Evolutionary conservation across 2,797 vertebrate species (phyloP).

Genomic region (Lateolabrax maculatus): DNA sequence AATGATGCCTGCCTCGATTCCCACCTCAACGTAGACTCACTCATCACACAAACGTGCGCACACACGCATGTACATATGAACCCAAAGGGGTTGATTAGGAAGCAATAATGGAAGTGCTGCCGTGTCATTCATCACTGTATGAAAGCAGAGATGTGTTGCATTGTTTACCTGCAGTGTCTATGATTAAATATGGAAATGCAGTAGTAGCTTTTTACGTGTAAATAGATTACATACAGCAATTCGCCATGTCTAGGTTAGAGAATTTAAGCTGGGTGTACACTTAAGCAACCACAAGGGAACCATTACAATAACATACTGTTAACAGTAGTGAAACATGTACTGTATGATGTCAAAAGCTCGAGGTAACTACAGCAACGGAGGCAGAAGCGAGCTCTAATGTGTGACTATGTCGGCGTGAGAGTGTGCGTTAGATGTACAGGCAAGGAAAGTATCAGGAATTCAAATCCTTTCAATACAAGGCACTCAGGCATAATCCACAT

Average conservation of each 20-base stretch:
- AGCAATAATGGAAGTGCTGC: constrained; percentile 65
- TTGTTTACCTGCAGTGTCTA: constrained; percentile 52
- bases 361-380: constrained; percentile 37
- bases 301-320: neutral
- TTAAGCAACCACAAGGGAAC: constrained; percentile 4
- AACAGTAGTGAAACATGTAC: constrained; percentile 1
- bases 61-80: constrained; percentile 25
- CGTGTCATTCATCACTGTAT: constrained; percentile 62
- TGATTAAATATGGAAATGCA: constrained; percentile 65
- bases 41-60: constrained; percentile 16
- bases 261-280: neutral
- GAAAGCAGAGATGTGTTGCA: constrained; percentile 45
- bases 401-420: constrained; percentile 12
- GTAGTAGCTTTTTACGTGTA: constrained; percentile 7
- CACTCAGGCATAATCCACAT: constrained; percentile 61
- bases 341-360: constrained; percentile 26
- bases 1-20: constrained; percentile 69
- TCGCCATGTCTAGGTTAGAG: constrained; percentile 18
- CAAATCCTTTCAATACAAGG: constrained; percentile 58
- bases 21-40: constrained; percentile 54
- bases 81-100: constrained; percentile 72
- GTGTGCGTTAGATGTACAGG: constrained; percentile 17
- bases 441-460: constrained; percentile 43
- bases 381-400: neutral
- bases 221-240: constrained; percentile 24